Percentiles rank a stretch among this genome's conserved stretches.
Evolutionary conservation across 2,888 invertebrate genomes (phyloP).

Genomic region (Uropetala carovei): DNA sequence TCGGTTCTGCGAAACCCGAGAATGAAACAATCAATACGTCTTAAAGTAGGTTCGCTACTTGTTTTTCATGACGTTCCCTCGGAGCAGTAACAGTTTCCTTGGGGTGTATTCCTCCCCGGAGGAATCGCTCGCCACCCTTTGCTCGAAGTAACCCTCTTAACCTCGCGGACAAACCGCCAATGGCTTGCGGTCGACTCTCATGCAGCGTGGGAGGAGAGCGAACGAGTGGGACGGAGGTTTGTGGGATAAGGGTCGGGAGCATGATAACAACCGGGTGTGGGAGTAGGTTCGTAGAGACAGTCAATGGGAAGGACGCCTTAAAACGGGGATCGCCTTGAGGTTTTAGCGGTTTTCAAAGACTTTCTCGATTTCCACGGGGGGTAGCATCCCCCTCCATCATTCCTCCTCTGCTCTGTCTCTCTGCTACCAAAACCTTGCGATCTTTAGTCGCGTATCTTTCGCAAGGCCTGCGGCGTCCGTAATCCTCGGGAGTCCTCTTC

Average conservation of each 20-base stretch:
- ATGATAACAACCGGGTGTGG: neutral
- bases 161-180: conserved; percentile 53
- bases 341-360: conserved; percentile 58
- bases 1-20: too few relatives aligned
- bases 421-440: neutral
- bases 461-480: neutral
- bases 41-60: neutral
- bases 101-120: neutral
- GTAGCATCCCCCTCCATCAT: neutral
- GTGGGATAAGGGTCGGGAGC: conserved; percentile 22
- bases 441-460: too few relatives aligned
- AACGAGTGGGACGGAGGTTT: neutral
- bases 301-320: neutral
- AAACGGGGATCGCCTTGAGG: conserved; percentile 53
- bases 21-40: too few relatives aligned
- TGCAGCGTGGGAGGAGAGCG: neutral
- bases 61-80: neutral
- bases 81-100: too few relatives aligned
- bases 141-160: conserved; percentile 42
- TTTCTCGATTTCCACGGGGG: conserved; percentile 45
- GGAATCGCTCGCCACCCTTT: neutral
- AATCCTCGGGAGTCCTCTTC: neutral
- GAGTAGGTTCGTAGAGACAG: neutral
- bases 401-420: too few relatives aligned
- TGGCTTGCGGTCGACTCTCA: conserved; percentile 27